These are phyloP conservation scores for Hemiprocne comata DNA, from an alignment of 2,113 vertebrate species.

Conservation along the genomic window DNA sequence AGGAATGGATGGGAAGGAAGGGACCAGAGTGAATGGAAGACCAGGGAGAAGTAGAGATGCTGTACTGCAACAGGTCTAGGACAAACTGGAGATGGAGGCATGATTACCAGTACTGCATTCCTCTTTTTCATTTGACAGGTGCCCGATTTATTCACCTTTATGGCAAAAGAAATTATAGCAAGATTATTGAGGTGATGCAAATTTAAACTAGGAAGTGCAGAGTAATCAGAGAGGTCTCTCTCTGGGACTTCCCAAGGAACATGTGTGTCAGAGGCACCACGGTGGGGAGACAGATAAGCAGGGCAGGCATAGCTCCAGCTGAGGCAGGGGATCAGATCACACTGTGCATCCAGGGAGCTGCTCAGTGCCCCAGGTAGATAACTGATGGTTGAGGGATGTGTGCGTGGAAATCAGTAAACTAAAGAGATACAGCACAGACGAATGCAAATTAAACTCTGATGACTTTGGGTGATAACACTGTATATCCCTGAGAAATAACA, in stretches of 20 bases:
- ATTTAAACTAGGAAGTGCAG: not conserved
- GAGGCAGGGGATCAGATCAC: not conserved
- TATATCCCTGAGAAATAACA: not conserved
- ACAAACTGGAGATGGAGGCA: not conserved
- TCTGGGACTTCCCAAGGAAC: not conserved
- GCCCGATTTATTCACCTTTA: not conserved
- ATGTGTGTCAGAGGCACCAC: not conserved
- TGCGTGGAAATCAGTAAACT: not conserved
- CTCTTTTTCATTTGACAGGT: not conserved
- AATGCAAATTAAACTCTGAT: not conserved
- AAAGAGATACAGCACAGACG: not conserved
- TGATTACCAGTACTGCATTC: fast-evolving
- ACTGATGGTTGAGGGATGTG: not conserved
- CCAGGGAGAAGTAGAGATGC: not conserved
- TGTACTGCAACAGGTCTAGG: not conserved
- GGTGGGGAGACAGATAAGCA: not conserved
- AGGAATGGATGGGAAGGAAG: not conserved
- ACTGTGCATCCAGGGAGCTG: not conserved
- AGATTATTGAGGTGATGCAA: not conserved
- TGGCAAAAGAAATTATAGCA: not conserved
- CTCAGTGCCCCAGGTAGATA: not conserved
- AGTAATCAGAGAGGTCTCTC: not conserved
- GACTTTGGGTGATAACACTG: not conserved
- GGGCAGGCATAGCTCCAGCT: not conserved
- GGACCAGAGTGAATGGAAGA: not conserved